Evolutionary conservation across 2,888 invertebrate species (phyloP), one percentile per base, ranked within the genome.

Genomic region (Arge pagana): DNA sequence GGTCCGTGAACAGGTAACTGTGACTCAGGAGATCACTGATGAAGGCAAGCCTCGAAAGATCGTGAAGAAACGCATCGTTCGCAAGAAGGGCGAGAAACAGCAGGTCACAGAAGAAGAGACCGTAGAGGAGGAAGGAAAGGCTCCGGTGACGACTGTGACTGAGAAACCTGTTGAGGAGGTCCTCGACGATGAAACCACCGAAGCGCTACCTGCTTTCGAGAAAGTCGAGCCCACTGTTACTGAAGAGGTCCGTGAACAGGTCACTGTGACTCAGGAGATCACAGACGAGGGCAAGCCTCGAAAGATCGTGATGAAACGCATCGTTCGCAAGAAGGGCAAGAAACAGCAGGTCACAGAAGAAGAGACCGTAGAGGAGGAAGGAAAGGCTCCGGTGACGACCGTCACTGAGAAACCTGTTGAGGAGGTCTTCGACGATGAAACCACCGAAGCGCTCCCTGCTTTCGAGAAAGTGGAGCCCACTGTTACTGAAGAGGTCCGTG

Each of bases 281-380:
- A 64, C 71, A 11, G 74, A 41, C 61, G 71, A 45, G 62, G 77
- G 57, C 56, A 63, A 69, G 4, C 71, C 72, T 35, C 73, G 70
- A 60, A 76, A 74, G 54, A 49, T 48, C 0, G 66, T 36, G 0
- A 59, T 52, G 21, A 61, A 65, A 52, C 60, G 57, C 2, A 33
- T 64, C 2, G 60, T 59, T 0, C 67, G 55, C 40, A 57, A 30
- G 42, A 60, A 30, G 36, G 30, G 56, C 52, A 13, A 52, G 0
- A 50, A 59, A 39, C 40, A 49, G 37, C 6, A 57, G 19, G 55
- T 56, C 10, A 65, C 52, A 0, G 67, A 67, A 42, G 63, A 48
- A 60, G 13, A 66, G 56, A 54, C 53, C 56, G 62, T 68, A 58
- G 70, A 67, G 61, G 54, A 74, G 62, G 50, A 61, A 65, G 67